Base-by-base conservation (phyloP, 2,797 vertebrate genomes). In the Poecilia wingei region DNA sequence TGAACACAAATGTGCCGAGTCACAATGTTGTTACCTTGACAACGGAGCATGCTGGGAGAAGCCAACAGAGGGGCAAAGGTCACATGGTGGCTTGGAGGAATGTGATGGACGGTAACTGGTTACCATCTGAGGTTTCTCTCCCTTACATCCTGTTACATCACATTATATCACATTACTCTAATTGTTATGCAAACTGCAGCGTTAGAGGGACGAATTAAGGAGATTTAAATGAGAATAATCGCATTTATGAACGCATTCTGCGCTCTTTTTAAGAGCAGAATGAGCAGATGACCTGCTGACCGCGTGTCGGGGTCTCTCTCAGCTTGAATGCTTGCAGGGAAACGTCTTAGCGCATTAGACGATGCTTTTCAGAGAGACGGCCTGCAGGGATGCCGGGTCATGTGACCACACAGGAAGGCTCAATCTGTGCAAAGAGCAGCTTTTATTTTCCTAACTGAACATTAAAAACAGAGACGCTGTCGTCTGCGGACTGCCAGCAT, bases 321-420 rank as follows among this genome's bases (percentile, higher is more conserved):
- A 43, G 66, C 39, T 25, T 43, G 66, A 22, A 39, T 4, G 64
- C 64, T 66, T 36, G 64, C 36, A 66, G 18, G 16, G 6, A 68
- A 41, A 22, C 9, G 20, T 43, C 70, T 8, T 1, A 18, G 55
- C 39, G 59, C 69, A 14, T 53, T 25, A 73, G 47, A 53, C 33
- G 80, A 45, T 14, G 41, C 39, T 68, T 41, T 66, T 41, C 64
- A 66, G 66, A 41, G 66, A 69, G 2, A 2, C 66, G n/a, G 39
- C 82, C 75, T 82, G 80, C 64, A 46, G 84, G 68, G 71, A 79
- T 10, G 0, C 64, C 7, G 20, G 49, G 81, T 88, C 84, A 88
- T 69, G 81, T 86, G 87, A 91, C 85, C 36, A 41, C n/a, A 39
- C 71, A 28, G 76, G 74, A 82, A 81, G 78, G 79, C 82, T 61